Conservation (phyloP, 2,888 invertebrate species). For the Nymphalis urticae region DNA sequence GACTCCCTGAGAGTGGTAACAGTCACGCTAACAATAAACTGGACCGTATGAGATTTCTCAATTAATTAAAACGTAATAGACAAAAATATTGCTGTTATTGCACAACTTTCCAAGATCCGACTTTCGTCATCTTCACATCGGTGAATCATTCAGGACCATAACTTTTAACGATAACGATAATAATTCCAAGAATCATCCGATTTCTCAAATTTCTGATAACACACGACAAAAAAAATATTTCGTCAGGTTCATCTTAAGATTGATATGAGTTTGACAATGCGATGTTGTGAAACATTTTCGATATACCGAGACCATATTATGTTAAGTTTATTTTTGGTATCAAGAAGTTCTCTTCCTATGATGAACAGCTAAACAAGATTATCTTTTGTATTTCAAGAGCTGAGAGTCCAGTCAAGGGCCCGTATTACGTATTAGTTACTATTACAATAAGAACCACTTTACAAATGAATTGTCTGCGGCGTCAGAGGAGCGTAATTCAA, state of each 20-base stretch:
- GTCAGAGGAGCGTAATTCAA: conserved; percentile 48
- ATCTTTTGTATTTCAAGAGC: conserved; percentile 36
- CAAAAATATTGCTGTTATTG: conserved; percentile 30
- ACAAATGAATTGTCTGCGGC: conserved; percentile 42
- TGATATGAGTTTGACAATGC: too few relatives aligned
- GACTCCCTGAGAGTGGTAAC: conserved; percentile 40
- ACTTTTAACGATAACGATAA: conserved; percentile 25
- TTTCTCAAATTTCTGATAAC: conserved; percentile 12
- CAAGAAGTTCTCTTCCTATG: not conserved
- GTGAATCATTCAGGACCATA: conserved; percentile 12
- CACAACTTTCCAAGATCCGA: conserved; percentile 27
- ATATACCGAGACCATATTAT: not conserved
- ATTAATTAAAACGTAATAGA: conserved; percentile 39
- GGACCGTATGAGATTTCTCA: conserved; percentile 39
- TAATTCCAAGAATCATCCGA: conserved; percentile 16
- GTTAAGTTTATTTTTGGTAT: not conserved
- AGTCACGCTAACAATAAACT: conserved; percentile 44
- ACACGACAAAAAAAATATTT: conserved; percentile 7
- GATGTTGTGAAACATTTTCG: too few relatives aligned
- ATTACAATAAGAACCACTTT: conserved; percentile 41
- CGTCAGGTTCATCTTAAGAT: not conserved
- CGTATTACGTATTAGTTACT: conserved; percentile 34
- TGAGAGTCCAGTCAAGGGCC: conserved; percentile 33
- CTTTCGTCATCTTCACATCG: conserved; percentile 24
- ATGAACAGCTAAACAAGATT: conserved; percentile 39